Conservation (phyloP, 2,797 vertebrate species). For the Eurystomus glaucurus region DNA sequence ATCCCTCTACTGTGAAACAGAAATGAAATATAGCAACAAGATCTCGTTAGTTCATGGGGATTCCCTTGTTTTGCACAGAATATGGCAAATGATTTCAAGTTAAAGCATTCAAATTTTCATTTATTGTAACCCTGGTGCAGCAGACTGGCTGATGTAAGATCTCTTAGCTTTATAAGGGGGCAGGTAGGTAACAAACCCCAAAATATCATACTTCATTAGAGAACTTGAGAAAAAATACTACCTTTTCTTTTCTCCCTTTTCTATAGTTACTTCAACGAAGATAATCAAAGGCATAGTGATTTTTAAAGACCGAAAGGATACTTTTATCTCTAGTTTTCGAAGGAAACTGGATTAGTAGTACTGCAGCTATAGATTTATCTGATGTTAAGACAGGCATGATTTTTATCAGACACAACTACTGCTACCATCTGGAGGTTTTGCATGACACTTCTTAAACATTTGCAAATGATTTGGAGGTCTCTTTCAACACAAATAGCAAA, state of each 20-base stretch:
- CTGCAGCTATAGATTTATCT: neutral
- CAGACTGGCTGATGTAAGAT: neutral
- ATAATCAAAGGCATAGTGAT: neutral
- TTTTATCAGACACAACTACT: neutral
- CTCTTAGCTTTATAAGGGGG: neutral
- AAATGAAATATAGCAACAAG: neutral
- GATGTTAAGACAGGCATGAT: neutral
- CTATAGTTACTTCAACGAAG: neutral
- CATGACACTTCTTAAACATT: neutral
- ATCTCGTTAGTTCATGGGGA: neutral
- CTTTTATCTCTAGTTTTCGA: neutral
- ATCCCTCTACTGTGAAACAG: neutral
- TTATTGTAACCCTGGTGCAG: neutral
- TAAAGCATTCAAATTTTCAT: neutral
- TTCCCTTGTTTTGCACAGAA: neutral
- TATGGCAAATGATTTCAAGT: neutral
- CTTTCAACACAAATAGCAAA: neutral
- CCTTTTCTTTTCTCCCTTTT: neutral
- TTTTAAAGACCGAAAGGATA: neutral
- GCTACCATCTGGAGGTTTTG: slow-evolving; percentile 9
- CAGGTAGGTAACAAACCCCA: fast-evolving
- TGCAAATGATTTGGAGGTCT: neutral
- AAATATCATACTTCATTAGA: neutral
- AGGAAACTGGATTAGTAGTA: neutral
- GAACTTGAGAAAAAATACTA: neutral